Conservation (phyloP, 2,888 invertebrate species). For the Apodemia mormo region DNA sequence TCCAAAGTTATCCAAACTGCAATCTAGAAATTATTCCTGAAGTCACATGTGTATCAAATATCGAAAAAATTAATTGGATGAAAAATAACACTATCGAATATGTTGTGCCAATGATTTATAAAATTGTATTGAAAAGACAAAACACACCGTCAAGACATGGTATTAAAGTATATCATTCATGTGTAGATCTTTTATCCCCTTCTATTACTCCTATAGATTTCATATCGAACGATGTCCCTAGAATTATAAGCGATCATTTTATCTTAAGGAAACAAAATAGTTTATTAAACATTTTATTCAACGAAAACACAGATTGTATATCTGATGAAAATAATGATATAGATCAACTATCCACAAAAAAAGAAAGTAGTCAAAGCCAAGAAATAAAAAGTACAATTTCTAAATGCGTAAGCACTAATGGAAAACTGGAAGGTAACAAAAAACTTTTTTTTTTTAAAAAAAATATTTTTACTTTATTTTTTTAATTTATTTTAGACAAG, state of each 20-base stretch:
- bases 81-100: constrained; percentile 56
- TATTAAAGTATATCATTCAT: constrained; percentile 62
- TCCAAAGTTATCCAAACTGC: constrained; percentile 49
- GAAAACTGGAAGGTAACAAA: neutral
- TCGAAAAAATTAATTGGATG: constrained; percentile 62
- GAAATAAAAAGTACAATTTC: neutral
- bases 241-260: constrained; percentile 56
- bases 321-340: neutral
- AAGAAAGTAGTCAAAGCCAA: neutral
- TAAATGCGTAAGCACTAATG: neutral
- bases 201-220: constrained; percentile 39
- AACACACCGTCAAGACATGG: constrained; percentile 33
- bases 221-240: constrained; percentile 49
- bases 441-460: neutral
- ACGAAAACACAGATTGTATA: constrained; percentile 14
- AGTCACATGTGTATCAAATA: constrained; percentile 54
- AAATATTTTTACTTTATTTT: neutral
- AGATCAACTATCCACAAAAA: neutral
- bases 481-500: neutral
- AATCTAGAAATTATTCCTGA: constrained; percentile 67
- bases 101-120: constrained; percentile 64
- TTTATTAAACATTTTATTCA: constrained; percentile 28
- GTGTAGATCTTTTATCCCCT: constrained; percentile 57
- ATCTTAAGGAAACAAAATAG: constrained; percentile 42
- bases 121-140: constrained; percentile 57